These are phyloP conservation scores for Dasyprocta punctata DNA, from an alignment of 2,113 vertebrate genomes.

Conservation along the genomic window DNA sequence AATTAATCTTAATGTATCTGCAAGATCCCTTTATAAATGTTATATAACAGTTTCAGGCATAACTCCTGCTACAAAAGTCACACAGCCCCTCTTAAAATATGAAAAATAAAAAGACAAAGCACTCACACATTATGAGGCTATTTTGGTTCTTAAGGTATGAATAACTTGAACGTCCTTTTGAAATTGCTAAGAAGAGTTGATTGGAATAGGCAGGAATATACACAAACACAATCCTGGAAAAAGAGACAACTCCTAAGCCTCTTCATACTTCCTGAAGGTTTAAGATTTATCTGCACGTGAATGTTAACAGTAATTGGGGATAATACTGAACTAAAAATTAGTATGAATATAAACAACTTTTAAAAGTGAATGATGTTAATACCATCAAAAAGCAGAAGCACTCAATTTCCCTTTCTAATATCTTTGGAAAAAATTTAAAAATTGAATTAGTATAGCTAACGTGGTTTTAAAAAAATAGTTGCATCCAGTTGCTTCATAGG, in stretches of 20 bases:
- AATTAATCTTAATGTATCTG: neutral
- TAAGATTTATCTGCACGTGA: neutral
- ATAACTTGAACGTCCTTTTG: neutral
- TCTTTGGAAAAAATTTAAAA: neutral
- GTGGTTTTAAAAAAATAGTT: neutral
- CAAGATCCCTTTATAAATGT: neutral
- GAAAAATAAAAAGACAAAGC: neutral
- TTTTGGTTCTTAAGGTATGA: neutral
- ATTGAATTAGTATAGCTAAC: neutral
- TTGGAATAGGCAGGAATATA: neutral
- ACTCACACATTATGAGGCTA: neutral
- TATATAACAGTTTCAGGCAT: neutral
- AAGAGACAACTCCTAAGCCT: neutral
- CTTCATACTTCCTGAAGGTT: neutral
- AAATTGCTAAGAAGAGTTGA: neutral
- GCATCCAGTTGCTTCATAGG: neutral
- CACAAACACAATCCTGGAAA: neutral
- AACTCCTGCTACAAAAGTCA: neutral
- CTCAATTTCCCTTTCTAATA: neutral
- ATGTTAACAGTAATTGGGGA: neutral
- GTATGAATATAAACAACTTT: fast-evolving
- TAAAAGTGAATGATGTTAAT: neutral
- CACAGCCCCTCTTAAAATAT: neutral
- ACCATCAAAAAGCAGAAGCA: neutral
- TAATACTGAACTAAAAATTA: neutral